Base-by-base conservation (phyloP, 2,888 invertebrate species). In the Disparrhopalites patrizii region DNA sequence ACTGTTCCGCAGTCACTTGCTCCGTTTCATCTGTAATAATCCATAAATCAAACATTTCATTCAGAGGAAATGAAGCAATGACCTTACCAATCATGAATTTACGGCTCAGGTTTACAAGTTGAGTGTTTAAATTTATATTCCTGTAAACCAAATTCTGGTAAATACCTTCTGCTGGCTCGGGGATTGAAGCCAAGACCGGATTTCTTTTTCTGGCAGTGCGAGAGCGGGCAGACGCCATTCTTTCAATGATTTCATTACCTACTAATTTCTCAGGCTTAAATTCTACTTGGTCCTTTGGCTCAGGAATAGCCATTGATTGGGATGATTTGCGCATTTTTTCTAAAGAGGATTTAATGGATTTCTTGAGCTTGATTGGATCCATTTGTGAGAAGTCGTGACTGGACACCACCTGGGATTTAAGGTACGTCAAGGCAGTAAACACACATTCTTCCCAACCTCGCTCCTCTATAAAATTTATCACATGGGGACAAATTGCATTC, bases 391-490 rank as follows among this genome's bases (percentile, higher is more conserved):
- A 69, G 4, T 68, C 51, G 8, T 67, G 66, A 31, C 50, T 62
- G 2, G 69, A 51, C n/a, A 73, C 67, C 3, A 73, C 68, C 61
- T 72, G 70, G 18, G 71, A 69, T 61, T 73, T 74, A 3, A 74
- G 23, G 67, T 71, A 74, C 18, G 72, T 70, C 15, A 74, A 57
- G 8, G 65, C 71, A 3, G 70, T 66, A 54, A 71, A 73, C 0
- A 69, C 71, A 51, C 66, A 62, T 52, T 74, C 74, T 64, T 74
- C 74, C 73, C 73, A 74, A 3, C 76, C 73, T 69, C 79, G 79
- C 76, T 81, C 80, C 25, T 80, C 78, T 7, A 77, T 77, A 52
- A 77, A 78, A 61, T 78, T 77, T 61, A 77, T 67, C 50, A 80
- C 77, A 57, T 76, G 65, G 0, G 81, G 79, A 25, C 78, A 77